Base-by-base conservation (phyloP, 2,113 vertebrate species). In the Tympanuchus pallidicinctus region DNA sequence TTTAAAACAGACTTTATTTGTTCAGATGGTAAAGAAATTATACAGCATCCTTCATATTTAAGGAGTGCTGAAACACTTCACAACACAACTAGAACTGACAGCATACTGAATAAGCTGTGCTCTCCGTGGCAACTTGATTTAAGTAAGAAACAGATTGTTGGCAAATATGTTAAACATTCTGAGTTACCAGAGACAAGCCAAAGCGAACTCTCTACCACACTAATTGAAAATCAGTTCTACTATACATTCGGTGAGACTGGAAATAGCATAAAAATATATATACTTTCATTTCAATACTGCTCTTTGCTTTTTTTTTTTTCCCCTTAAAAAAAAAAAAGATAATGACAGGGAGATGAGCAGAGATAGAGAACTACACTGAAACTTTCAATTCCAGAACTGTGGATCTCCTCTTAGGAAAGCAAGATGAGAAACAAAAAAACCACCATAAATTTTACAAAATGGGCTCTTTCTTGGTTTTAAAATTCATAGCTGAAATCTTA, bases 11-110 rank as follows among this genome's bases (percentile, higher is more conserved):
- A 15, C 85, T 88, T 80, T 86, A 86, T 78, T 93, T 86, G 69
- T 69, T 92, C 89, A 94, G 76, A 92, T 75, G 91, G 85, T 88
- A 92, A 92, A 81, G 42, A 86, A 87, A 91, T 94, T 88, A 82
- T 4, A n/a, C 3, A 28, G 47, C 13, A 47, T 88, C 72, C 52
- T 88, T 88, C 75, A 81, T 50, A 88, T 28, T 90, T 69, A 81
- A 91, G 70, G 45, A 92, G 91, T 69, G 32, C 72, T 88, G 85
- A 92, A 91, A 70, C 79, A 78, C 82, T 92, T 88, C 79, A 81
- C 72, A 76, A 52, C 27, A 69, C n/a, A 82, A 84, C 1, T 6
- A 88, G 78, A 92, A 74, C 82, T 74, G 91, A 91, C 77, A 92
- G 52, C 19, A 34, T 30, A 75, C 72, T 81, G 76, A 94, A 40